Conservation (phyloP, 2,888 invertebrate genomes). For the Sisyra nigra region DNA sequence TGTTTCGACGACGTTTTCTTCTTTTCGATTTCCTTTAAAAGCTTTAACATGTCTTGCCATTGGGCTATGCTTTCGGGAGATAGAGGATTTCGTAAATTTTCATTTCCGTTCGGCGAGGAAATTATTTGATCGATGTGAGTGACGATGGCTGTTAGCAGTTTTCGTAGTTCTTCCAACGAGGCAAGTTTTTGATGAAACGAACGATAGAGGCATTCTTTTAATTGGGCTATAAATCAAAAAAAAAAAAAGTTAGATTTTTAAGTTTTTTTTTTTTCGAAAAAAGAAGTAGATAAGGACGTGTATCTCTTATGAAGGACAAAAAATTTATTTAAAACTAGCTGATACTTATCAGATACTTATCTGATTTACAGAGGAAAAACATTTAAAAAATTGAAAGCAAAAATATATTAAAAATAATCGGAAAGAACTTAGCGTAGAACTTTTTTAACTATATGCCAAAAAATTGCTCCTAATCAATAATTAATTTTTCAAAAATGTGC, state of each 20-base stretch:
- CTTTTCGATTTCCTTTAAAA: slow-evolving; percentile 34
- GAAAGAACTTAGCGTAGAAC: too few relatives aligned
- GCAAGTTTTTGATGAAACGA: slow-evolving; percentile 51
- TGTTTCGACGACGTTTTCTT: slow-evolving; percentile 26
- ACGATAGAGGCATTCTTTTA: slow-evolving; percentile 52
- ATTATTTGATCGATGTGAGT: slow-evolving; percentile 38
- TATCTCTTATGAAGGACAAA: too few relatives aligned
- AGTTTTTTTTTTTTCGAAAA: too few relatives aligned
- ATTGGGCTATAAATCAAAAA: slow-evolving; percentile 27
- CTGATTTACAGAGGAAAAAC: too few relatives aligned
- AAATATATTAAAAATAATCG: too few relatives aligned
- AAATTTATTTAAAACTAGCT: too few relatives aligned
- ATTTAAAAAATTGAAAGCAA: too few relatives aligned
- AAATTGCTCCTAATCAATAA: too few relatives aligned
- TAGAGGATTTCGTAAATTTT: slow-evolving; percentile 39
- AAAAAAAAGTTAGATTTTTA: not conserved
- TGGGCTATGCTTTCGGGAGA: slow-evolving; percentile 36
- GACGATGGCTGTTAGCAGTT: slow-evolving; percentile 39
- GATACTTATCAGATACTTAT: too few relatives aligned
- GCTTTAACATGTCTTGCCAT: slow-evolving; percentile 43
- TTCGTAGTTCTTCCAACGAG: slow-evolving; percentile 43
- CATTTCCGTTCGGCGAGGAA: slow-evolving; percentile 28
- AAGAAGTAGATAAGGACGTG: too few relatives aligned
- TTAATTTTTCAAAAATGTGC: too few relatives aligned
- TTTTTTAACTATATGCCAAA: too few relatives aligned